Conservation (phyloP, 2,797 vertebrate species). For the Tokudaia tokunoshimensis region DNA sequence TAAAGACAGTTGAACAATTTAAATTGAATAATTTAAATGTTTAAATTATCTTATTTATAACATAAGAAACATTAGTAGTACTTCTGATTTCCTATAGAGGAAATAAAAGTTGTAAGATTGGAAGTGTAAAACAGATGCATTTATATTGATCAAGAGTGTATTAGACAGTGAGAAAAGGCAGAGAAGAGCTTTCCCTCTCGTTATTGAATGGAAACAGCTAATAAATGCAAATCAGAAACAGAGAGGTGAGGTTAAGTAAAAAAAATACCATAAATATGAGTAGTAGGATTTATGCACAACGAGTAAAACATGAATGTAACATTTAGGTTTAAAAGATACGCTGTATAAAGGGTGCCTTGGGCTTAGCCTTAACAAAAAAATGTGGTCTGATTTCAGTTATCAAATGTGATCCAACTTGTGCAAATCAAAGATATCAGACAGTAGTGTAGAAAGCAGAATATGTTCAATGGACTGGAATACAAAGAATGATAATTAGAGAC, state of each 20-base stretch:
- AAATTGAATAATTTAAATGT: too few species aligned
- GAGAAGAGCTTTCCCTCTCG: background rate
- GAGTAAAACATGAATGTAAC: background rate
- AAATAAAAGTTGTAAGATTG: background rate
- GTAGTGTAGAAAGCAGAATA: background rate
- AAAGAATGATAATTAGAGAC: background rate
- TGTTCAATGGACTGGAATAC: background rate
- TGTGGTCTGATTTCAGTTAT: background rate
- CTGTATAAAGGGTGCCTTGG: background rate
- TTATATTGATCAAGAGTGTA: background rate
- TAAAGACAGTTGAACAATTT: background rate
- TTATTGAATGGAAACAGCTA: background rate
- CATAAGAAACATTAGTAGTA: background rate
- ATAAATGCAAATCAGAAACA: background rate
- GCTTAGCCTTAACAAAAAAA: constrained; percentile 28
- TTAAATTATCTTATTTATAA: background rate
- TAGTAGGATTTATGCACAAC: background rate
- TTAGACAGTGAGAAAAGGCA: background rate
- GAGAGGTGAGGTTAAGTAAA: background rate
- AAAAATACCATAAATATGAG: background rate
- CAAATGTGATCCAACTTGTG: background rate
- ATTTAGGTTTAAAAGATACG: constrained; percentile 20
- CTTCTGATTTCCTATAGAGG: background rate
- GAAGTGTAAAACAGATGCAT: background rate
- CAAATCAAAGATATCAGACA: background rate